A percentile compares a stretch with the other conserved stretches of the same genome.
Evolutionary conservation across 2,888 invertebrate genomes (phyloP).

Genomic region (Malthinus seriepunctatus): DNA sequence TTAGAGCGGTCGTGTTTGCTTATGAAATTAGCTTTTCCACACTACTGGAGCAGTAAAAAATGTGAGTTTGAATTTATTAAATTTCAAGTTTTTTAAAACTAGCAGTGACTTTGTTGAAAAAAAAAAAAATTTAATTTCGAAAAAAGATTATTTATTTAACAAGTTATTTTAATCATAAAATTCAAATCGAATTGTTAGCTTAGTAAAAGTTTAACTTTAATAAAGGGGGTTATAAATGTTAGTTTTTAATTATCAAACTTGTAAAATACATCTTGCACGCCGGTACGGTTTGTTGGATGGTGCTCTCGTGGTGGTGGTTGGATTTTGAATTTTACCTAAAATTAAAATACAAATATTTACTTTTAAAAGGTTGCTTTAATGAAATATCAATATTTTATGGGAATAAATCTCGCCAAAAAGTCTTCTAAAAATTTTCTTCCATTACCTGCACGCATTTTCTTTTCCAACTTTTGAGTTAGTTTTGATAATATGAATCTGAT

Average conservation of each 20-base stretch:
- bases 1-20: too few species aligned
- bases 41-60: too few species aligned
- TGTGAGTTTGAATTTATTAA: too few species aligned
- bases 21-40: too few species aligned
- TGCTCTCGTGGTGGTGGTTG: neutral
- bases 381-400: conserved; percentile 6
- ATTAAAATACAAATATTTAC: neutral
- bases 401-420: too few species aligned
- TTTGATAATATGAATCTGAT: conserved; percentile 13
- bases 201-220: neutral
- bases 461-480: neutral
- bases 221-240: neutral
- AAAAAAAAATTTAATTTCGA: too few species aligned
- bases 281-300: too few species aligned
- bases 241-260: conserved; percentile 6
- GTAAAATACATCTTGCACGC: too few species aligned
- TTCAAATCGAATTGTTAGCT: neutral
- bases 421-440: neutral
- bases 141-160: too few species aligned
- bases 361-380: neutral
- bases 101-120: too few species aligned
- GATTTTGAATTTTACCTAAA: conserved; percentile 1
- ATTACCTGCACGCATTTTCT: neutral
- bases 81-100: too few species aligned
- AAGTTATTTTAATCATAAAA: neutral